phyloP scores from a whole-genome alignment of 2,888 invertebrate genomes.

The Drosophila multiciliata region DNA sequence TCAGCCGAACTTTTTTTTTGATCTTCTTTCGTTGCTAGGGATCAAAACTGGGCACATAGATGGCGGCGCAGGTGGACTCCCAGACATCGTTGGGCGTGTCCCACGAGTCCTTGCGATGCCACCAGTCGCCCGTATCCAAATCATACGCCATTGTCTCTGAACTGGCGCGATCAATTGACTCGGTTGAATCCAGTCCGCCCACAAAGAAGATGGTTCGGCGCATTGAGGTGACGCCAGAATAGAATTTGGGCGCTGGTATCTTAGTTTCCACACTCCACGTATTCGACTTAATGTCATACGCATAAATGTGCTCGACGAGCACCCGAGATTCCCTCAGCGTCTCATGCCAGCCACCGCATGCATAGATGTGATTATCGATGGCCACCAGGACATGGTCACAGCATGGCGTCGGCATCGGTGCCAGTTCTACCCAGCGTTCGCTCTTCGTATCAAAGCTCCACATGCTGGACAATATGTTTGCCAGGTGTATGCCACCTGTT shows the following conservation, averaged over 20 bases:
- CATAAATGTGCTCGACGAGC: constrained; percentile 88
- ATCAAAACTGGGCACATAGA: constrained; percentile 87
- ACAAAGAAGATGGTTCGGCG: constrained; percentile 88
- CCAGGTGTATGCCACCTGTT: constrained; percentile 83
- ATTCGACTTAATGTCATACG: constrained; percentile 87
- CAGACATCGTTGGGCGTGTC: constrained; percentile 89
- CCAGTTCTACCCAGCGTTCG: constrained; percentile 86
- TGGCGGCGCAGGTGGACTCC: constrained; percentile 89
- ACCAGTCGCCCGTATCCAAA: constrained; percentile 88
- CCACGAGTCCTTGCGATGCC: constrained; percentile 87
- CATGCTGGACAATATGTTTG: constrained; percentile 85
- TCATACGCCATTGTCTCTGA: constrained; percentile 89
- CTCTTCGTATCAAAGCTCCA: constrained; percentile 86
- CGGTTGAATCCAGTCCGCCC: constrained; percentile 89
- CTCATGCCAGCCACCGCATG: constrained; percentile 89
- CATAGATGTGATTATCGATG: constrained; percentile 87
- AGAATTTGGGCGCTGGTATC: constrained; percentile 89
- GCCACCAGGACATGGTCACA: constrained; percentile 89
- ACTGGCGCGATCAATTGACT: constrained; percentile 88
- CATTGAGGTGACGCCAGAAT: constrained; percentile 88
- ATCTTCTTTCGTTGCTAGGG: constrained; percentile 23
- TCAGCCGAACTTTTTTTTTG: background rate
- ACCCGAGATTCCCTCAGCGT: constrained; percentile 86
- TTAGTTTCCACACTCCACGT: constrained; percentile 87
- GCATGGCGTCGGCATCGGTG: constrained; percentile 87